Evolutionary conservation across 2,113 vertebrate species (phyloP), one percentile per base, ranked within the genome.

Genomic region (Coreoperca whiteheadi): DNA sequence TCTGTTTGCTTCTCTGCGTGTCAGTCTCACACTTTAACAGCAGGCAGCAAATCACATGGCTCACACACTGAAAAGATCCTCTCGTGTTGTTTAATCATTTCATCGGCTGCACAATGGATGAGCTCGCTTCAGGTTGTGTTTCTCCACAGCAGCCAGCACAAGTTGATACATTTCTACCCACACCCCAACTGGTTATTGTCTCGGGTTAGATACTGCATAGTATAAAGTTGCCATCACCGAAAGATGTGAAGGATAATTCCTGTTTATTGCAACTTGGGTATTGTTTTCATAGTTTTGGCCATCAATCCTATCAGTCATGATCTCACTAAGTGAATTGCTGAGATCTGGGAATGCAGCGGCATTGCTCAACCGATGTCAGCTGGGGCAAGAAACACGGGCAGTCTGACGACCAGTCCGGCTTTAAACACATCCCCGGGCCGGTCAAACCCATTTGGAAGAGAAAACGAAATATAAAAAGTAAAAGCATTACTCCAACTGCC

Each of bases 1-100:
- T 66, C 25, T 82, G 66, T 82, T 71, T 82, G 34, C 30, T 56
- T 69, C 70, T n/a, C 8, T 4, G 18, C 16, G 72, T 51, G 71
- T 69, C 30, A 28, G 67, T 37, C 8, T 78, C 77, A 28, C 74
- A 70, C 54, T 68, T 71, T 21, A 76, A 34, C 79, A 37, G 3
- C 65, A 41, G 68, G 46, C 51, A 56, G 11, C 39, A 41, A 78
- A 79, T 65, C 76, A 67, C 48, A 69, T 7, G 70, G 8, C 34
- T 30, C 71, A 70, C 1, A 39, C 51, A n/a, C 51, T 48, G 61
- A 72, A 28, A 50, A 53, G 41, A 46, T 61, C 39, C 37, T 71
- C 28, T 18, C 15, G 0, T 23, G 4, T 68, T 60, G 16, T 70
- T n/a, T 69, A 10, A 34, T 74, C 37, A 57, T 76, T 23, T 64